Evolutionary conservation across 2,888 invertebrate genomes (phyloP).

Genomic region (Papilio elwesi): DNA sequence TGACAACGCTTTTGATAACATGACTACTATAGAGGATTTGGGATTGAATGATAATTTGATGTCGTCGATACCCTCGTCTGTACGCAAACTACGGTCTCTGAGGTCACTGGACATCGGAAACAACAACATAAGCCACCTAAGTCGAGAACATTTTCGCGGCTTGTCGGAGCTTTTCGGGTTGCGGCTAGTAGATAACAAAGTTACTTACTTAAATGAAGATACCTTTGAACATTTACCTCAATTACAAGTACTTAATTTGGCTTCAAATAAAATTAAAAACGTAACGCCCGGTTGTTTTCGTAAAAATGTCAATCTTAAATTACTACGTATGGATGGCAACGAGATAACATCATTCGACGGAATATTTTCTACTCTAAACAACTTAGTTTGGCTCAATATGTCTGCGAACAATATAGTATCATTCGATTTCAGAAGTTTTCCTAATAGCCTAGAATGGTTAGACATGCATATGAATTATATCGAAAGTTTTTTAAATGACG

Average conservation of each 20-base stretch:
- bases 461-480: conserved; percentile 91
- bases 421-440: conserved; percentile 91
- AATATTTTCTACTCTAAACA: conserved; percentile 88
- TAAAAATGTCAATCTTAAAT: conserved; percentile 88
- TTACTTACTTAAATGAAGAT: conserved; percentile 88
- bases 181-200: conserved; percentile 91
- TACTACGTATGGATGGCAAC: conserved; percentile 91
- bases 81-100: conserved; percentile 87
- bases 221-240: conserved; percentile 89
- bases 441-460: conserved; percentile 89
- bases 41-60: conserved; percentile 89
- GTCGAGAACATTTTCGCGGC: conserved; percentile 89
- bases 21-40: conserved; percentile 90
- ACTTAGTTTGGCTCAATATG: conserved; percentile 91
- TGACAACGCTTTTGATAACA: conserved; percentile 89
- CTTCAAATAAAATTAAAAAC: conserved; percentile 89
- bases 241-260: conserved; percentile 91
- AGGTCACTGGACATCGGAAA: conserved; percentile 92
- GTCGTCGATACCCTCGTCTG: conserved; percentile 86
- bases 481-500: conserved; percentile 83
- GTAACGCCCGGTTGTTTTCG: conserved; percentile 90
- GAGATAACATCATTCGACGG: conserved; percentile 89
- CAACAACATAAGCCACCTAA: conserved; percentile 89
- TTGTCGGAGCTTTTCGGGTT: conserved; percentile 89
- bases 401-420: conserved; percentile 89